phyloP scores from a whole-genome alignment of 1,140 invertebrate genomes.

The Megalonaias nervosa region DNA sequence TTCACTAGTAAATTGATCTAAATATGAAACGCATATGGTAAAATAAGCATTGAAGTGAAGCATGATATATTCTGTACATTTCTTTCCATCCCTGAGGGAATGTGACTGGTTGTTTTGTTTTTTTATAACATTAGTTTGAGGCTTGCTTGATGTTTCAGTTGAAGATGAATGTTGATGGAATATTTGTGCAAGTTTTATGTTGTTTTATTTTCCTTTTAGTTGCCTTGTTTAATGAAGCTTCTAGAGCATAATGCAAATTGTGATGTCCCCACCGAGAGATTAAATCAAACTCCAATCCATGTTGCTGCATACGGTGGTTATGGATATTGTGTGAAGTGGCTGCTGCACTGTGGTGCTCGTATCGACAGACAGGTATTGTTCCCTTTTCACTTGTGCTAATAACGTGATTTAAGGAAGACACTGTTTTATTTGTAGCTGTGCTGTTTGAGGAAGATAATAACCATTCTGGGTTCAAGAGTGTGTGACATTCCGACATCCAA shows the following conservation, averaged over 20 bases:
- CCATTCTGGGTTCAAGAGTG: conserved; percentile 29
- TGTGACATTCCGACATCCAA: conserved; percentile 45
- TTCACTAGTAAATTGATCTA: no score
- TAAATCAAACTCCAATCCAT: conserved; percentile 61
- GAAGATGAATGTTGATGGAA: no score
- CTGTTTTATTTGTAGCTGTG: conserved; percentile 55
- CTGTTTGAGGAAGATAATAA: conserved; percentile 52
- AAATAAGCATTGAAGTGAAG: no score
- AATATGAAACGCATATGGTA: no score
- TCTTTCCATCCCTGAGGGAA: no score
- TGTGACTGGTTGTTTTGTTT: no score
- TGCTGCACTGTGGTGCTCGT: conserved; percentile 55
- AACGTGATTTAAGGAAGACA: not conserved
- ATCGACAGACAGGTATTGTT: conserved; percentile 59
- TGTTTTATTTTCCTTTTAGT: conserved; percentile 47
- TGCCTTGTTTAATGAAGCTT: conserved; percentile 58
- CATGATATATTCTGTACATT: no score
- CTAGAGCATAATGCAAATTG: conserved; percentile 51
- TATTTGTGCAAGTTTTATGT: no score
- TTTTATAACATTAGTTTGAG: no score
- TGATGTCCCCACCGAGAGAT: conserved; percentile 54
- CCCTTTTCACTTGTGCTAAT: not conserved
- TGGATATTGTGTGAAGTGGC: conserved; percentile 61
- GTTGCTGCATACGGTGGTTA: conserved; percentile 58
- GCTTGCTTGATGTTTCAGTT: no score